A percentile compares a stretch with the other conserved stretches of the same genome.
phyloP scores from a whole-genome alignment of 2,113 vertebrate genomes.

The Cettia cetti region DNA sequence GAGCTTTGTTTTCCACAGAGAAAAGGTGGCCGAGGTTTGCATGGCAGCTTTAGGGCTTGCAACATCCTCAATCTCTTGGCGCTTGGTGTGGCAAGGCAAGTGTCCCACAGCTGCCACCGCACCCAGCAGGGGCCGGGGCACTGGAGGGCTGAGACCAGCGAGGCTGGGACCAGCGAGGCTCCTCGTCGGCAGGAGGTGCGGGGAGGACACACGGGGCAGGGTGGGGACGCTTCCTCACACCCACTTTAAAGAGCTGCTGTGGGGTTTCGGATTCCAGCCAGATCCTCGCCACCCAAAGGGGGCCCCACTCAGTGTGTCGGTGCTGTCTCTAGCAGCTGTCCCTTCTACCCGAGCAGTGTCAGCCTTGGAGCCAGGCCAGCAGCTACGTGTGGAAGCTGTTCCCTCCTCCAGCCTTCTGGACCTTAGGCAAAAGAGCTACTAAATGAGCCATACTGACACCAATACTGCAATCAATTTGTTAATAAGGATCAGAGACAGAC shows the following conservation, averaged over 20 bases:
- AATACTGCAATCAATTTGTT: slow-evolving; percentile 64
- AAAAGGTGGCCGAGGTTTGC: background rate
- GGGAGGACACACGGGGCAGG: background rate
- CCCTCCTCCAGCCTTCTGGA: slow-evolving; percentile 40
- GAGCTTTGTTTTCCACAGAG: background rate
- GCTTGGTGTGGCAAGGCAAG: background rate
- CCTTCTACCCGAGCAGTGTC: background rate
- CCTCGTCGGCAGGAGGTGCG: accelerated
- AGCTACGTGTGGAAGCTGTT: slow-evolving; percentile 41
- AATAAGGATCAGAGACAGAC: slow-evolving; percentile 44
- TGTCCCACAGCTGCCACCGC: background rate
- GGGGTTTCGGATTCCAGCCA: background rate
- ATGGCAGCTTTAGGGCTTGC: background rate
- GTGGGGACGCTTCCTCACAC: background rate
- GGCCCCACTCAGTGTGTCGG: background rate
- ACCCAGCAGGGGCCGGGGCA: accelerated
- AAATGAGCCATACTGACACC: slow-evolving; percentile 67
- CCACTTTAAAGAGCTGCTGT: background rate
- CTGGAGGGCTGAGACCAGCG: background rate
- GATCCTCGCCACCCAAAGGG: background rate
- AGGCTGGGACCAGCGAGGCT: background rate
- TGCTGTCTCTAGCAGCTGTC: slow-evolving; percentile 25
- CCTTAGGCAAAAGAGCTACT: slow-evolving; percentile 48
- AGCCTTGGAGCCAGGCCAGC: slow-evolving; percentile 37
- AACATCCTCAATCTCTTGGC: background rate